A percentile compares a stretch with the other conserved stretches of the same genome.
Evolutionary conservation across 2,888 invertebrate species (phyloP).

Genomic region (Rotaria magnacalcarata): DNA sequence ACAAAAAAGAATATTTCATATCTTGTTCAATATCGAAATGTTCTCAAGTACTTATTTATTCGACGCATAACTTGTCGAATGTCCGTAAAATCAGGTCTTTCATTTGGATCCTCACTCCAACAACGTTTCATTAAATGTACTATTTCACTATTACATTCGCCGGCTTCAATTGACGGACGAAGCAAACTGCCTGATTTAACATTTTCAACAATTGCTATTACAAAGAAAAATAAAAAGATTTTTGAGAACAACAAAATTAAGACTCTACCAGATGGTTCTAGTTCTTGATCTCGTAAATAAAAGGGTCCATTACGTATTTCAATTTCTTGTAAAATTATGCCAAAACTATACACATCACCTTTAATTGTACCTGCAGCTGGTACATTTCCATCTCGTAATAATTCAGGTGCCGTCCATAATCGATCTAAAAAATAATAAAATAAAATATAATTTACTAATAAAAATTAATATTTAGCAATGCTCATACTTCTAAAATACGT

Average conservation of each 20-base stretch:
- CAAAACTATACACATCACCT: constrained; percentile 75
- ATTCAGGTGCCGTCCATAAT: constrained; percentile 80
- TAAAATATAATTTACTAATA: not conserved
- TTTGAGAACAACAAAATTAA: not conserved
- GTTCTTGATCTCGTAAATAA: constrained; percentile 51
- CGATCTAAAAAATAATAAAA: constrained; percentile 55
- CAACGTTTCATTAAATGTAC: constrained; percentile 45
- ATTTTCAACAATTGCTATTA: not conserved
- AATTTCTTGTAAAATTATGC: constrained; percentile 82
- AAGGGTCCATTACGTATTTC: constrained; percentile 63
- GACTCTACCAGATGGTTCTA: not conserved
- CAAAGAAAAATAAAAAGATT: not conserved
- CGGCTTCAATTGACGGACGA: constrained; percentile 46
- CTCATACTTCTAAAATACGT: constrained; percentile 35
- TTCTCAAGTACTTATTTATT: constrained; percentile 40
- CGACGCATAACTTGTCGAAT: constrained; percentile 48
- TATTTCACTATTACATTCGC: constrained; percentile 46
- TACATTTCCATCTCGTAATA: constrained; percentile 64
- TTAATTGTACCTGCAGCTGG: constrained; percentile 54
- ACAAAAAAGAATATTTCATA: not conserved
- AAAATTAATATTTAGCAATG: not conserved
- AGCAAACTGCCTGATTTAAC: not conserved
- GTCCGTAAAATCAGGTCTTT: constrained; percentile 52
- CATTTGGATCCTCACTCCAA: constrained; percentile 43
- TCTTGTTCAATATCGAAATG: not conserved